Evolutionary conservation across 1,140 invertebrate species (phyloP), one percentile per base, ranked within the genome.

Genomic region (Alviniconcha marisindica): DNA sequence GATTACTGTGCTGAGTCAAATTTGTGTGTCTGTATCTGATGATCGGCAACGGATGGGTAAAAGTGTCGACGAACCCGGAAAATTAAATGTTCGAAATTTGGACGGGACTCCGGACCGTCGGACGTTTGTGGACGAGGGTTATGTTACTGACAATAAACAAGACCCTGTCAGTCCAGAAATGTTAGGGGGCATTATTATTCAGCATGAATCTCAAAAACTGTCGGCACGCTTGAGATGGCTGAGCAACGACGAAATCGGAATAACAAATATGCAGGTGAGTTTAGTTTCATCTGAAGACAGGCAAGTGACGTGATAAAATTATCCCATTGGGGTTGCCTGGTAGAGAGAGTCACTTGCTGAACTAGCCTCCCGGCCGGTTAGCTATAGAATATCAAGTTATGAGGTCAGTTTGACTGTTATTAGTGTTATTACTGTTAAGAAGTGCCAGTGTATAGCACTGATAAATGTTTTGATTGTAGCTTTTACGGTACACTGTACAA

Each of bases 191-290:
- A 89, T 92, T 76, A 88, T 90, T 77, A 88, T 93, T 78, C 80
- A 89, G 76, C 87, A 92, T 33, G 90, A 91, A 83, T 91, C 92
- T 4, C 88, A 90, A 81, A 87, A 87, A 74, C 87, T 93, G 31
- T 90, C 89, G 36, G 87, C 89, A 12, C 84, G 90, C 73, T 81
- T 93, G 12, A 84, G 92, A 60, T 91, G 84, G 93, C 93, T 90
- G 84, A 90, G 92, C 63, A 94, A 95, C 91, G 92, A 94, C 84
- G 95, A 95, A 92, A 91, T 95, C 83, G 94, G 94, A 38, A 93
- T 95, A 78, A 91, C 94, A 24, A 93, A 93, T 51, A 95, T 95
- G 91, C 94, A 95, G 93, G 94, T 92, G 86, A 84, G 87, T 87
- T 63, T 40, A 21, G 44, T 5, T 48, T 5, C 18, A 48, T n/a